Conservation (phyloP, 1,140 invertebrate species). For the Drosophila azteca region DNA sequence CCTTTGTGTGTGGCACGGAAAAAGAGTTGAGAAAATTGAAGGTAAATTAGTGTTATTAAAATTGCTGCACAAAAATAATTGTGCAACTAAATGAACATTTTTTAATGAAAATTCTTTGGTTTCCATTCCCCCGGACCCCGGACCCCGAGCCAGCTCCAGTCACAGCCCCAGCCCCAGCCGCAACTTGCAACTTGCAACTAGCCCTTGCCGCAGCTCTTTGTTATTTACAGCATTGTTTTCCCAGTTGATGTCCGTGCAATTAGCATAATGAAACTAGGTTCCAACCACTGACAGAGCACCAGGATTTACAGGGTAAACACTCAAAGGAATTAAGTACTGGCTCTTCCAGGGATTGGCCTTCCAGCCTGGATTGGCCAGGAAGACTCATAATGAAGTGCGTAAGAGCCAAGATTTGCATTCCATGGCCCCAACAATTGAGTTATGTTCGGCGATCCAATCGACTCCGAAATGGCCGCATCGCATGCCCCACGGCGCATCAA, state of each 20-base stretch:
- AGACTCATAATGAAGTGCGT: conserved; percentile 37
- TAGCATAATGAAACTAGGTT: conserved; percentile 49
- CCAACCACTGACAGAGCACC: conserved; percentile 2
- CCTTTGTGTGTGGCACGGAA: conserved; percentile 37
- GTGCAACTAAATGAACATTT: conserved; percentile 77
- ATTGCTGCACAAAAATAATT: conserved; percentile 78
- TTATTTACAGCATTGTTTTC: conserved; percentile 47
- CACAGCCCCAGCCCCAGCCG: background rate
- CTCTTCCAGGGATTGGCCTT: background rate
- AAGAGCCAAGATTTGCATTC: conserved; percentile 20
- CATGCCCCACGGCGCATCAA: conserved; percentile 47
- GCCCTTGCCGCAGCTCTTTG: conserved; percentile 8
- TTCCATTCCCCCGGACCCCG: conserved; percentile 9
- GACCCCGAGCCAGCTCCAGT: no score
- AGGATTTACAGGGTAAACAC: background rate
- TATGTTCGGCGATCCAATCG: conserved; percentile 12
- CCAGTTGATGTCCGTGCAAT: conserved; percentile 53
- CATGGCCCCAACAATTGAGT: conserved; percentile 28
- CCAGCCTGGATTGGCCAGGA: background rate
- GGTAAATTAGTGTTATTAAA: conserved; percentile 81
- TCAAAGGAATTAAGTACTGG: no score
- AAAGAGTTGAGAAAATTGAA: conserved; percentile 66
- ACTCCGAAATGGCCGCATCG: conserved; percentile 31
- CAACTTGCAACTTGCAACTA: no score
- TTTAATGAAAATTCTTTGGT: conserved; percentile 77